Base-by-base conservation (phyloP, 2,113 vertebrate species). In the Ascaphus truei region DNA sequence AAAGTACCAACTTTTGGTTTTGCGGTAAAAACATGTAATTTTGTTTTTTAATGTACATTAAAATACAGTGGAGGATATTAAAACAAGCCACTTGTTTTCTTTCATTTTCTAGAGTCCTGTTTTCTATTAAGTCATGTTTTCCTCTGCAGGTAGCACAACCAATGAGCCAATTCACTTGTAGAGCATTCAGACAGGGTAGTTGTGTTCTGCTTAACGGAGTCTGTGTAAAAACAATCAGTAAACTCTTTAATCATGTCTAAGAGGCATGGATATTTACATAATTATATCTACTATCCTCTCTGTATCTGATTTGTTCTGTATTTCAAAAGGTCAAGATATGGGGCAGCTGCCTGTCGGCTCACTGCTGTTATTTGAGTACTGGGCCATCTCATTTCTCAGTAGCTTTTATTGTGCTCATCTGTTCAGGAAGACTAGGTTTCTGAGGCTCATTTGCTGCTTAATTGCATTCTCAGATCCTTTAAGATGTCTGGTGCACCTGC, bases 391-490 rank as follows among this genome's bases (percentile, higher is more conserved):
- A 63, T 84, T 79, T 82, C 73, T 81, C 58, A 15, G 61, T 60
- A 56, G 57, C 62, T 84, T 87, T 86, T 82, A 78, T 81, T 82
- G 64, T 77, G 72, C 73, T 88, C 80, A 78, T 83, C 81, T 85
- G 74, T 80, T 81, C 80, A 72, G 80, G 74, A 84, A 83, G 78
- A 50, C 55, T 79, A 66, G 51, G 59, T 82, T 83, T 78, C 76
- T 75, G 82, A 77, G 78, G 72, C 80, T 88, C 86, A 88, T 90
- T 89, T 90, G 78, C 82, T 83, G 80, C 78, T 84, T 91, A 92
- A 92, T 89, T 88, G 81, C 80, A 79, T 87, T 86, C 81, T 86
- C 77, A 86, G 81, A 82, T 87, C 80, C 80, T 84, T 73, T 76
- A 86, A 85, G 84, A 83, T 84, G 72, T 75, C 79, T 76, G 56